phyloP scores from a whole-genome alignment of 2,797 vertebrate species.

The Hyperoplus lanceolatus region DNA sequence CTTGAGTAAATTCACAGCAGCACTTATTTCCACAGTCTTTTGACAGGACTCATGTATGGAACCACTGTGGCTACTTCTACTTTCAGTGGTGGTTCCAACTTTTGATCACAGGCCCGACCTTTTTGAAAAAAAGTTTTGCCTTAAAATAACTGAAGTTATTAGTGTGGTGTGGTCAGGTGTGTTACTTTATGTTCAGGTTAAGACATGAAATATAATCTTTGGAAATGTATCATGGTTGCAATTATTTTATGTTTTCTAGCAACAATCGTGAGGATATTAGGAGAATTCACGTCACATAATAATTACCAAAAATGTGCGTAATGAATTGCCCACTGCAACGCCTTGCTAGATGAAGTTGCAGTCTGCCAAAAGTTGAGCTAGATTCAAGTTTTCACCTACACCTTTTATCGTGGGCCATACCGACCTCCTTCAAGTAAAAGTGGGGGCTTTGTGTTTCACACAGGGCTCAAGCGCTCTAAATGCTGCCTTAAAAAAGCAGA shows the following conservation, averaged over 20 bases:
- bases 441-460: not conserved
- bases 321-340: not conserved
- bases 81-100: too few relatives aligned
- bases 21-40: not conserved
- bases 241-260: not conserved
- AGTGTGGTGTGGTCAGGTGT: not conserved
- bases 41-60: constrained; percentile 13
- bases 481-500: not conserved
- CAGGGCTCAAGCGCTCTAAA: not conserved
- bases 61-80: too few relatives aligned
- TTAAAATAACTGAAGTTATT: not conserved
- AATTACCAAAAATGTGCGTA: not conserved
- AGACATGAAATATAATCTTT: not conserved
- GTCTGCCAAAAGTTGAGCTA: constrained; percentile 1
- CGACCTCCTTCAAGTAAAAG: not conserved
- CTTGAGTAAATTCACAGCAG: not conserved
- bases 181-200: not conserved
- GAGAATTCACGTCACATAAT: not conserved
- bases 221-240: not conserved
- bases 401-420: too few relatives aligned
- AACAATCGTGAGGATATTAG: not conserved
- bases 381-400: not conserved
- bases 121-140: not conserved
- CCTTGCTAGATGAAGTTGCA: not conserved
- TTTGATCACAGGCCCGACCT: not conserved